Conservation (phyloP, 2,888 invertebrate genomes). For the Parascotia fuliginaria region DNA sequence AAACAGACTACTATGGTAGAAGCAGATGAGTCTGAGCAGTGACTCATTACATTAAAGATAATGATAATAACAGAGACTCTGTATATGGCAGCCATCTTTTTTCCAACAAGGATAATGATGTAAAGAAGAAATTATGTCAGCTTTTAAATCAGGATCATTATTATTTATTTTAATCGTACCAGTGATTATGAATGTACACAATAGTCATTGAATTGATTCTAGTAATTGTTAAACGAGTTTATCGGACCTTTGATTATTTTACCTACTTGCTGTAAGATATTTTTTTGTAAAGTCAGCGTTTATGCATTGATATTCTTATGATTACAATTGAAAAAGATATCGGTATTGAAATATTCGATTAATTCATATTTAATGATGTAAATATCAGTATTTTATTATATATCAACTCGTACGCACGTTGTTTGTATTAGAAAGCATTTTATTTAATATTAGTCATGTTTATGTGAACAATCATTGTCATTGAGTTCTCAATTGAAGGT, state of each 20-base stretch:
- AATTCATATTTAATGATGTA: background rate
- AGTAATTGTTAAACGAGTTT: constrained; percentile 19
- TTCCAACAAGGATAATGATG: constrained; percentile 6
- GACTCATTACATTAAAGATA: constrained; percentile 13
- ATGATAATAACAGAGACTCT: constrained; percentile 17
- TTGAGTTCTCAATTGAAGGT: background rate
- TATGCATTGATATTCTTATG: no score
- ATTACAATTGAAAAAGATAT: no score
- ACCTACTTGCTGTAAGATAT: constrained; percentile 48
- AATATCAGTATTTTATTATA: constrained; percentile 1
- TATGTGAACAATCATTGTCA: constrained; percentile 3
- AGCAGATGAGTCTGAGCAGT: constrained; percentile 25
- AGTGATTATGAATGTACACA: constrained; percentile 37
- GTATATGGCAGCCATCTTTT: constrained; percentile 4
- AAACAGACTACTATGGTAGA: no score
- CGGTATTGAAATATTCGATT: background rate
- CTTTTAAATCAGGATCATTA: constrained; percentile 25
- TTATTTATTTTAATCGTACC: constrained; percentile 17
- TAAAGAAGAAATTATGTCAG: constrained; percentile 10
- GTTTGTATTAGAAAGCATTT: background rate
- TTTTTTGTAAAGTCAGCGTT: background rate
- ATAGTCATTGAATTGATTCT: constrained; percentile 39
- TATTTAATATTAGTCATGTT: background rate
- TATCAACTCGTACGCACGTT: background rate
- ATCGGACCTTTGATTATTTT: constrained; percentile 34